Conservation (phyloP, 2,797 vertebrate species). For the Gymnodraco acuticeps region DNA sequence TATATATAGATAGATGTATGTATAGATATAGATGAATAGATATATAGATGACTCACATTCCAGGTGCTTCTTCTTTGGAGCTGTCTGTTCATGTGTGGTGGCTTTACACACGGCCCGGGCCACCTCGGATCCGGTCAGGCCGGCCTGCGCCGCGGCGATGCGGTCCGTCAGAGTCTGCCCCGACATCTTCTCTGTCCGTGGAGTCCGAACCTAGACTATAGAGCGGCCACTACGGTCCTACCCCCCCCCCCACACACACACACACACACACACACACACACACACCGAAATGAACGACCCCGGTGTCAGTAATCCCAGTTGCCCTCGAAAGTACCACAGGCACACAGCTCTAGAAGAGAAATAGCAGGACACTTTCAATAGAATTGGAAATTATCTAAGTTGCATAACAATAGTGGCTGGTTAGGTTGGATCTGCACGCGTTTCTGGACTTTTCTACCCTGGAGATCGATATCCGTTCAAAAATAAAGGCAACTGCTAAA, state of each 20-base stretch:
- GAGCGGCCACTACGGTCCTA: conserved; percentile 69
- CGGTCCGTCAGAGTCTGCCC: conserved; percentile 99
- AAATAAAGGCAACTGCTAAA: background rate
- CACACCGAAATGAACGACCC: conserved; percentile 15
- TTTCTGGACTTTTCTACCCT: conserved; percentile 35
- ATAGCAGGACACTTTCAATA: conserved; percentile 15
- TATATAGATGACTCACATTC: conserved; percentile 91
- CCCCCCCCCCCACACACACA: conserved; percentile 31
- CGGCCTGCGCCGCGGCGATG: conserved; percentile 99
- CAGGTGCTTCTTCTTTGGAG: conserved; percentile 99
- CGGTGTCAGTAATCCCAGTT: conserved; percentile 61
- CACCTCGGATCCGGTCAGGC: conserved; percentile 96
- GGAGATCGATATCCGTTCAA: conserved; percentile 13
- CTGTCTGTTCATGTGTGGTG: conserved; percentile 98
- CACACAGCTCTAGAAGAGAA: background rate
- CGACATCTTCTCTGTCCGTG: conserved; percentile 91
- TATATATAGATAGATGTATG: conserved; percentile 16
- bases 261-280: background rate
- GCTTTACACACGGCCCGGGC: conserved; percentile 96
- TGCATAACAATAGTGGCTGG: conserved; percentile 46
- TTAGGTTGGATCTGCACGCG: conserved; percentile 24
- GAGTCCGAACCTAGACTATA: conserved; percentile 52
- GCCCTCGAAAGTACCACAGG: conserved; percentile 44
- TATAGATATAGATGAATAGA: conserved; percentile 22
- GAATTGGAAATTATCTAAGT: conserved; percentile 8